Conservation (phyloP, 2,888 invertebrate species). For the Phoenoteleia sp. region DNA sequence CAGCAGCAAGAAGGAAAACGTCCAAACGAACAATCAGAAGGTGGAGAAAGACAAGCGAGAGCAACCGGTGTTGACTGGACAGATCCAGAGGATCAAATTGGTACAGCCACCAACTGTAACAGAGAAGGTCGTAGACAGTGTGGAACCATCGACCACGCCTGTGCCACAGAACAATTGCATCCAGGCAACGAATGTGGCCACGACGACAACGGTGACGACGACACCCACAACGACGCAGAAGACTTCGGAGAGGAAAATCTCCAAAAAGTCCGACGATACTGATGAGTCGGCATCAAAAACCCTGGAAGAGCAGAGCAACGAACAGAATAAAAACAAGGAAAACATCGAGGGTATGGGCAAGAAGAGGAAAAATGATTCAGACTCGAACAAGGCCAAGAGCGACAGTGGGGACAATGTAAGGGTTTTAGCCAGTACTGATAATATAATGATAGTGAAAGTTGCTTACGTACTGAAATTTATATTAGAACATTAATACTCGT, state of each 20-base stretch:
- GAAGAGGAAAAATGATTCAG: slow-evolving; percentile 82
- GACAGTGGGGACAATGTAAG: slow-evolving; percentile 83
- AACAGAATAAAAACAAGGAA: slow-evolving; percentile 83
- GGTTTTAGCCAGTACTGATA: too few species aligned
- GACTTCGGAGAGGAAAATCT: slow-evolving; percentile 76
- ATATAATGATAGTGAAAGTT: too few species aligned
- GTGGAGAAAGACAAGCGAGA: slow-evolving; percentile 87
- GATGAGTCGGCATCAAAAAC: slow-evolving; percentile 63
- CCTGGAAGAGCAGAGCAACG: slow-evolving; percentile 78
- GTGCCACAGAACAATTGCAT: slow-evolving; percentile 53
- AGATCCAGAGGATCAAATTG: slow-evolving; percentile 85
- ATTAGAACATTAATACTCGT: too few species aligned
- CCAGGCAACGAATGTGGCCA: slow-evolving; percentile 42
- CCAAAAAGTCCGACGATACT: slow-evolving; percentile 78
- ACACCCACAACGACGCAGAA: slow-evolving; percentile 73
- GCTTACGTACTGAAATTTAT: too few species aligned
- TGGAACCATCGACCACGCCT: slow-evolving; percentile 66
- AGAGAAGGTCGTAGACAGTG: slow-evolving; percentile 78
- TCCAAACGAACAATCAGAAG: slow-evolving; percentile 87
- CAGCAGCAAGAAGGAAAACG: slow-evolving; percentile 83
- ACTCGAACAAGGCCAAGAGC: slow-evolving; percentile 84
- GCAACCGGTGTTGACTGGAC: slow-evolving; percentile 79
- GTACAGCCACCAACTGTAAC: slow-evolving; percentile 80
- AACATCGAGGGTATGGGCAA: slow-evolving; percentile 81
- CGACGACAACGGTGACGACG: slow-evolving; percentile 33